Evolutionary conservation across 2,113 vertebrate genomes (phyloP).

Genomic region (Bufo gargarizans): DNA sequence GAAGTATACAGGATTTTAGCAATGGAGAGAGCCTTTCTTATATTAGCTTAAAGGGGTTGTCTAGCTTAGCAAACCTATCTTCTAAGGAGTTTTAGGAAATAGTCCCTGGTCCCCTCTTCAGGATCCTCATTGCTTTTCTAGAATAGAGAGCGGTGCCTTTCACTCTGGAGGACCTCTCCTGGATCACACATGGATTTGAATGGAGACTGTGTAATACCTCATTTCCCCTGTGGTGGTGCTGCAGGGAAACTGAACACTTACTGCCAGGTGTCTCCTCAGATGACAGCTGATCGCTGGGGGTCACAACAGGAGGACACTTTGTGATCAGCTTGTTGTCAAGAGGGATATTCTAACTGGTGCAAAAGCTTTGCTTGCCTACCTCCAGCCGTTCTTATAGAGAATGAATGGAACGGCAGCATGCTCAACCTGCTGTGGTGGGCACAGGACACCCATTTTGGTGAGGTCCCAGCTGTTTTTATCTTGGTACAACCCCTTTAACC

Average conservation of each 20-base stretch:
- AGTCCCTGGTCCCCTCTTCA: background rate
- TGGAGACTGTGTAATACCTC: background rate
- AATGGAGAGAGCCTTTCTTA: too few relatives aligned
- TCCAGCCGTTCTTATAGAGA: too few relatives aligned
- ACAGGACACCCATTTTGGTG: too few relatives aligned
- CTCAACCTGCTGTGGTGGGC: too few relatives aligned
- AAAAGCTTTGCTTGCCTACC: too few relatives aligned
- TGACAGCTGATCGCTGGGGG: background rate
- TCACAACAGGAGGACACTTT: background rate
- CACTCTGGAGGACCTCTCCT: background rate
- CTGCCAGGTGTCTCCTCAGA: background rate
- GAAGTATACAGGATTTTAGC: background rate
- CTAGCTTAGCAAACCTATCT: too few relatives aligned
- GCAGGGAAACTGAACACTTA: background rate
- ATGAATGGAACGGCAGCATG: too few relatives aligned
- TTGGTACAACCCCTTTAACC: too few relatives aligned
- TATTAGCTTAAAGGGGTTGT: too few relatives aligned
- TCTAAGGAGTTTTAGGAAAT: too few relatives aligned
- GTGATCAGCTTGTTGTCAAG: too few relatives aligned
- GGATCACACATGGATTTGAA: background rate
- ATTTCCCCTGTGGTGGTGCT: background rate
- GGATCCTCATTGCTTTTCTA: background rate
- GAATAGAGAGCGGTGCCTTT: background rate
- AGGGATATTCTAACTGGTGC: background rate
- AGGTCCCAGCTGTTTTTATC: too few relatives aligned